phyloP scores from a whole-genome alignment of 1,140 invertebrate genomes.

The Drosophila neocordata region DNA sequence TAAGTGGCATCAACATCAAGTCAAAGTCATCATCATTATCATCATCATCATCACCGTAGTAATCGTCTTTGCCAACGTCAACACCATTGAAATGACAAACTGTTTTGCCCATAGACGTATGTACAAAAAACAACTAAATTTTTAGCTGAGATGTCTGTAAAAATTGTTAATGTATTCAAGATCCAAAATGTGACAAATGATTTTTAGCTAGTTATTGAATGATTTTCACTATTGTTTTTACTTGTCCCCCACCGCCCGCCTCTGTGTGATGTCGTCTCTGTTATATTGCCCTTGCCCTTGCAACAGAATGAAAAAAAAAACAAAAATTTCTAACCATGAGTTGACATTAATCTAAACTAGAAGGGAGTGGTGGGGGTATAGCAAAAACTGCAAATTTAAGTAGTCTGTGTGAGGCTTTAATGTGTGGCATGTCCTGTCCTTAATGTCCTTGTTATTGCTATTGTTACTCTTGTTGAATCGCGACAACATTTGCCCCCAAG shows the following conservation, averaged over 20 bases:
- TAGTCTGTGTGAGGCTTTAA: slow-evolving; percentile 14
- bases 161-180: not conserved
- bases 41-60: not conserved
- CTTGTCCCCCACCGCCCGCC: not conserved
- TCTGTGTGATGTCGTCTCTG: not conserved
- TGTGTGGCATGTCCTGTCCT: slow-evolving; percentile 9
- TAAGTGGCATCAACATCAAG: slow-evolving; percentile 9
- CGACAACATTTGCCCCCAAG: slow-evolving; percentile 28
- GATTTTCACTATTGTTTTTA: not conserved
- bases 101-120: slow-evolving; percentile 1
- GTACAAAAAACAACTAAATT: not conserved
- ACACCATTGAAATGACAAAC: slow-evolving; percentile 8
- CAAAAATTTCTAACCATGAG: not conserved
- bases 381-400: not conserved
- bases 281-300: too few species aligned
- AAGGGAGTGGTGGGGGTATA: not conserved
- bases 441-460: slow-evolving; percentile 10
- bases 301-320: too few species aligned
- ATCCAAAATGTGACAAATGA: slow-evolving; percentile 1
- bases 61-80: slow-evolving; percentile 6
- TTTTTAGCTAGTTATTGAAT: not conserved
- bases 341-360: slow-evolving; percentile 12
- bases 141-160: not conserved
- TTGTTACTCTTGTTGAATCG: slow-evolving; percentile 10
- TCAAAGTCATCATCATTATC: slow-evolving; percentile 1